A percentile compares a stretch with the other conserved stretches of the same genome.
phyloP scores from a whole-genome alignment of 2,113 vertebrate genomes.

The Zapornia atra region DNA sequence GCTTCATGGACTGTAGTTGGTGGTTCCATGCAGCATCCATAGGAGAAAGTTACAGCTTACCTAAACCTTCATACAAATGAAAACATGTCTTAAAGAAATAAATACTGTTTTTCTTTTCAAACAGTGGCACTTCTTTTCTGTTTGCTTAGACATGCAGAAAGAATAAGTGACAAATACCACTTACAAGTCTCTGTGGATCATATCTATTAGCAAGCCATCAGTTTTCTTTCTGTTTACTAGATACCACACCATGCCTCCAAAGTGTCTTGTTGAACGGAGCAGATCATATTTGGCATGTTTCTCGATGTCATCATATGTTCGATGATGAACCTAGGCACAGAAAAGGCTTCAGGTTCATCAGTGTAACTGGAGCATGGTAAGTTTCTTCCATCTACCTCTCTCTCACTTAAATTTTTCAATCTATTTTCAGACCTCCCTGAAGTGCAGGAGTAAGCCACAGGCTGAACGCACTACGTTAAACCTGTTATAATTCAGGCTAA shows the following conservation, averaged over 20 bases:
- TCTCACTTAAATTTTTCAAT: neutral
- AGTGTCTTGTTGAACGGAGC: constrained; percentile 90
- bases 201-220: constrained; percentile 90
- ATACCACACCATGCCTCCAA: constrained; percentile 93
- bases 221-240: constrained; percentile 81
- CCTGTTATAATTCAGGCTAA: neutral
- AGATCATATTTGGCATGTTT: constrained; percentile 85
- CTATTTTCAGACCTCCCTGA: neutral
- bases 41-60: neutral
- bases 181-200: constrained; percentile 92
- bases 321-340: constrained; percentile 80
- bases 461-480: neutral
- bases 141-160: neutral
- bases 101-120: neutral
- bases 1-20: neutral
- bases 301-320: constrained; percentile 89
- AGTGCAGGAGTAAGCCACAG: neutral
- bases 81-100: neutral
- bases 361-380: neutral
- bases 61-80: neutral
- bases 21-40: neutral
- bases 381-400: neutral
- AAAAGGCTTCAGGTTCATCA: neutral
- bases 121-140: neutral
- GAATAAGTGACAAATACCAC: constrained; percentile 39